Evolutionary conservation across 1,140 invertebrate genomes (phyloP), one percentile per base, ranked within the genome.

Genomic region (Chrysopa pallens): DNA sequence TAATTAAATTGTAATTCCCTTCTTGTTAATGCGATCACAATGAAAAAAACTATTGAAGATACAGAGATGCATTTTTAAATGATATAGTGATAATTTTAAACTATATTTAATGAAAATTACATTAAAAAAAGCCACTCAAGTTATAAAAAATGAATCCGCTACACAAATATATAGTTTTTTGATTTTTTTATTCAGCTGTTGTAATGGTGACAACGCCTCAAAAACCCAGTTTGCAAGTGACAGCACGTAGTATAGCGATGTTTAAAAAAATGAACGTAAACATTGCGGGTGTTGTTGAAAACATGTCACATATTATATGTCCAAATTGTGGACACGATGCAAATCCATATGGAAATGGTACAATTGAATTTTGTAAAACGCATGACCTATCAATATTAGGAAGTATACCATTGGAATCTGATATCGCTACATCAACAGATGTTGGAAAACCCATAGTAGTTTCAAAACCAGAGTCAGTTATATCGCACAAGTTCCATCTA

Each of bases 191-290:
- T 55, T 42, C 58, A 67, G 82, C 82, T 23, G 82, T 77, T 6
- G 48, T 93, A 6, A 61, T 93, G 27, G 81, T 93, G 0, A 88
- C 84, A 11, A 91, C 87, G 1, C 86, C 88, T 1, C 87, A 92
- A 59, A 73, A 72, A 41, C 78, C 85, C 6, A 78, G 88, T 0
- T 50, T 90, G 6, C 73, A 86, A 53, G 86, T 92, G 29, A 80
- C 85, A 0, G 68, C 74, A 46, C 70, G 84, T 55, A 84, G 84
- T 29, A 75, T 77, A 3, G 72, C 73, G 46, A 88, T 90, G 83
- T 84, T 84, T 51, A 66, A 76, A 49, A 88, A 81, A 56, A 58
- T 90, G 4, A 67, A 78, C 41, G 71, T 91, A 40, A 84, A 85
- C 1, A 68, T 91, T 35, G 66, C 84, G 40, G 88, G 87, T 11